Percentiles rank a stretch among this genome's conserved stretches.
phyloP scores from a whole-genome alignment of 2,888 invertebrate genomes.

The Phymatocera aterrima region DNA sequence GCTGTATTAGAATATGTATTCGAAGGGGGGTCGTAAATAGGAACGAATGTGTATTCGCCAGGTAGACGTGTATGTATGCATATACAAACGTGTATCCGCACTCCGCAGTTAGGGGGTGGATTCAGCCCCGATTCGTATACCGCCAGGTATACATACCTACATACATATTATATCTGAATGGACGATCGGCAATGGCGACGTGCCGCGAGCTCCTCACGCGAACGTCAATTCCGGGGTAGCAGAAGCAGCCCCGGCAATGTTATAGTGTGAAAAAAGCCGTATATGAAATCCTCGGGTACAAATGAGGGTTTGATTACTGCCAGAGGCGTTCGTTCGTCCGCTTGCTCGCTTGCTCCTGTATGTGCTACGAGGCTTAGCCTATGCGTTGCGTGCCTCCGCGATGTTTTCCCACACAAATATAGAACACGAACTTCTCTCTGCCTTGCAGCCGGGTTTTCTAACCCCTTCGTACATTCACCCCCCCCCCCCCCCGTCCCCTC shows the following conservation, averaged over 20 bases:
- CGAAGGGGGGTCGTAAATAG: not conserved
- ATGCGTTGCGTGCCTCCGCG: too few relatives aligned
- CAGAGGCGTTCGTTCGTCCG: not conserved
- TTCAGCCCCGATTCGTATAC: too few relatives aligned
- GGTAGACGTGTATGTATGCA: not conserved
- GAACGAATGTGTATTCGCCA: not conserved
- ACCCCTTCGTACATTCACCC: not conserved
- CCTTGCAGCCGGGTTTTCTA: not conserved
- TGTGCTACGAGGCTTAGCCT: too few relatives aligned
- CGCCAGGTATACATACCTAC: too few relatives aligned
- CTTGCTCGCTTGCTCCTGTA: not conserved
- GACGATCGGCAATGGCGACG: conserved; percentile 8
- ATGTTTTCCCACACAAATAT: not conserved
- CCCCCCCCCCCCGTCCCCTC: not conserved
- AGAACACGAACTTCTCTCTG: not conserved
- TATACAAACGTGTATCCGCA: not conserved
- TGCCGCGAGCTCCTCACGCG: conserved; percentile 18
- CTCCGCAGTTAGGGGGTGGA: not conserved
- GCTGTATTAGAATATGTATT: conserved; percentile 2
- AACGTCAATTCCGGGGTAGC: not conserved
- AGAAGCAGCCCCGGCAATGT: not conserved
- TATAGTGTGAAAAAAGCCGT: conserved; percentile 11
- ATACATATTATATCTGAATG: conserved; percentile 18
- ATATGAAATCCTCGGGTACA: conserved; percentile 27
- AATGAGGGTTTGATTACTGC: conserved; percentile 39